These are phyloP conservation scores for Pseudomugil gertrudae DNA, from an alignment of 2,797 vertebrate genomes.

Conservation along the genomic window DNA sequence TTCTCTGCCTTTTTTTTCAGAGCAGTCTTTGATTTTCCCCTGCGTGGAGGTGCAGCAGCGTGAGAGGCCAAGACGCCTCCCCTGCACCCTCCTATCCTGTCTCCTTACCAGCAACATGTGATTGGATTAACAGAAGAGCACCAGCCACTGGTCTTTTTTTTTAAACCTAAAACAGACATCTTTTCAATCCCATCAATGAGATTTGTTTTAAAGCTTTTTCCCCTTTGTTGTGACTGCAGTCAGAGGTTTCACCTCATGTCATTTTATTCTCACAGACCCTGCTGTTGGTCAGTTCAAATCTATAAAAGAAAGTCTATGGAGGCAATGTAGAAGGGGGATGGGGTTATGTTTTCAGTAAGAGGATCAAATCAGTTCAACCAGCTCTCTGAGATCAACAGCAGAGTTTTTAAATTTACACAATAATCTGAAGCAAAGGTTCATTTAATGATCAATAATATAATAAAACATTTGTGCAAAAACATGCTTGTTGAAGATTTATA, in stretches of 20 bases:
- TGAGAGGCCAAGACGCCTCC: conserved; percentile 19
- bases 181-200: conserved; percentile 3
- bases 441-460: neutral
- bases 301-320: neutral
- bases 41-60: conserved; percentile 20
- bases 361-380: conserved; percentile 11
- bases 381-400: neutral
- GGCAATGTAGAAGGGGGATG: neutral
- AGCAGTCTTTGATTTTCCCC: conserved; percentile 29
- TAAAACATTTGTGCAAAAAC: neutral
- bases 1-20: conserved; percentile 20
- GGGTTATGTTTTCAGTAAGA: neutral
- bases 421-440: neutral
- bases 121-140: conserved; percentile 55
- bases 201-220: conserved; percentile 12
- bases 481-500: no score
- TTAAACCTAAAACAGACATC: conserved; percentile 13
- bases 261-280: conserved; percentile 4
- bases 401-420: neutral
- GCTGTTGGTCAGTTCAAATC: neutral
- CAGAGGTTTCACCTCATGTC: conserved; percentile 1
- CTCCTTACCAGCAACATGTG: conserved; percentile 37
- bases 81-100: conserved; percentile 8
- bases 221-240: conserved; percentile 9
- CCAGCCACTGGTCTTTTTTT: conserved; percentile 11